phyloP scores from a whole-genome alignment of 1,140 invertebrate genomes.

The Drosophila takahashii region DNA sequence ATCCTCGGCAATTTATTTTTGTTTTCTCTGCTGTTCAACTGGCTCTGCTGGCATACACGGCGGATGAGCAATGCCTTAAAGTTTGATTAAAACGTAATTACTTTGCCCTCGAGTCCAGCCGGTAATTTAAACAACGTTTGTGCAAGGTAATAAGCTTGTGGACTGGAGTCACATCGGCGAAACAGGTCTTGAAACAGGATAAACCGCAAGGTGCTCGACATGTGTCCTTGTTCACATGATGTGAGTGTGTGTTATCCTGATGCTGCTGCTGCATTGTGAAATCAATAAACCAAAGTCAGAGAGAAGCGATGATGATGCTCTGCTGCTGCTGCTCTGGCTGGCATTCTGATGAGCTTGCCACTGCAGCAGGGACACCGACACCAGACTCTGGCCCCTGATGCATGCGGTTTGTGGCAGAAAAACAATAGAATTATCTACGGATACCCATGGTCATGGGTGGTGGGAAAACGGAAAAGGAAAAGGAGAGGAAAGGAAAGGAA shows the following conservation, averaged over 20 bases:
- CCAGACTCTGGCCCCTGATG: conserved; percentile 34
- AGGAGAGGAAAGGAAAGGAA: background rate
- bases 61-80: conserved; percentile 70
- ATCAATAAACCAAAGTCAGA: conserved; percentile 66
- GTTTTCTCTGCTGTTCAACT: conserved; percentile 36
- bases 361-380: conserved; percentile 32
- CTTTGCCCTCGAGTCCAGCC: conserved; percentile 23
- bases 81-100: conserved; percentile 78
- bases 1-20: conserved; percentile 15
- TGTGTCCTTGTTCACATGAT: conserved; percentile 27
- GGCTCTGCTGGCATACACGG: conserved; percentile 31
- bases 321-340: conserved; percentile 26
- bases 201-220: conserved; percentile 22
- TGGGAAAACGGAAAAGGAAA: no score
- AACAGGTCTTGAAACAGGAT: conserved; percentile 4
- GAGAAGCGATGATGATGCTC: conserved; percentile 40
- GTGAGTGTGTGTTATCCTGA: background rate
- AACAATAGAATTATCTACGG: conserved; percentile 51
- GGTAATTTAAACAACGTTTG: conserved; percentile 42
- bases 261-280: conserved; percentile 46
- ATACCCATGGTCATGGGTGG: conserved; percentile 3
- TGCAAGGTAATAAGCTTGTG: conserved; percentile 64
- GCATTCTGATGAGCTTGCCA: conserved; percentile 54
- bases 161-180: conserved; percentile 28
- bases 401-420: conserved; percentile 51